Base-by-base conservation (phyloP, 2,797 vertebrate genomes). In the Fistularia tabacaria region DNA sequence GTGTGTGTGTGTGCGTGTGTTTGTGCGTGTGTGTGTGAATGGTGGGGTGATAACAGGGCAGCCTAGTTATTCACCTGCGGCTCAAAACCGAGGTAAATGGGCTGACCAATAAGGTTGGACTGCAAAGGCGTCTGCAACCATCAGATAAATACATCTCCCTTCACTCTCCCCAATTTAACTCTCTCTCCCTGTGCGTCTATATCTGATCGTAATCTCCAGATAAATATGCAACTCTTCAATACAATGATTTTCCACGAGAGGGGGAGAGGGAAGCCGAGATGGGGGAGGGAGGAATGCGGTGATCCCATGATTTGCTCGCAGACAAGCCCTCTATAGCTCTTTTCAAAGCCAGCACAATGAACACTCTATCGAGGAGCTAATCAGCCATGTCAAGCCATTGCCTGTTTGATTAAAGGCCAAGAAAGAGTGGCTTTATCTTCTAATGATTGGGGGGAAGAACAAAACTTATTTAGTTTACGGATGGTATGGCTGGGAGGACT, bases 391-490 rank as follows among this genome's bases (percentile, higher is more conserved):
- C 84, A 74, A 81, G 83, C 82, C 79, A 82, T 82, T 39, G 74
- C 75, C 81, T 75, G 84, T 89, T 85, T 85, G 83, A 90, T 90
- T 88, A 89, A 84, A 84, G 81, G 71, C 57, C 47, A 79, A 86
- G 83, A 89, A 83, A 77, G 77, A 78, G 64, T 52, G 74, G 69
- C 84, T 86, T 84, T 84, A 84, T 90, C 81, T 82, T 73, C 59
- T 83, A 81, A 83, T 83, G 81, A 85, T 69, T 66, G 49, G 59
- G 62, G 58, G 58, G 51, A 66, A 79, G 74, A 25, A 25, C 25
- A 25, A 25, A 85, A 87, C 73, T 52, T 71, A 77, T 81, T 82
- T 74, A 80, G 78, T 85, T 66, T 80, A 72, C 54, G 7, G 68
- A 70, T 66, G 65, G 71, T 70, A 54, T 61, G 64, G 64, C 57